Conservation (phyloP, 2,113 vertebrate species). For the Stegostoma tigrinum region DNA sequence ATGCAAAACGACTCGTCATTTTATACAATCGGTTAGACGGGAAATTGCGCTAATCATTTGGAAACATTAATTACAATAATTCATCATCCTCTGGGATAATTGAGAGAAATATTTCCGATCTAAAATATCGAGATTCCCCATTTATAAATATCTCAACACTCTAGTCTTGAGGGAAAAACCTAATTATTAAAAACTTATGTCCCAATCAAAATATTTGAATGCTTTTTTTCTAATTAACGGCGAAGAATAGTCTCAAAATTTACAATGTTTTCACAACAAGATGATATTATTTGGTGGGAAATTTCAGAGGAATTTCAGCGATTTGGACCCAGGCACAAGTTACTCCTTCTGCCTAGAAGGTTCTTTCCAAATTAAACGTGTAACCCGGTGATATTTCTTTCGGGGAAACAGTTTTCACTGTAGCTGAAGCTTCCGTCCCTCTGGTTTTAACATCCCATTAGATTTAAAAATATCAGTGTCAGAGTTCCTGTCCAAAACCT, state of each 20-base stretch:
- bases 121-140: not conserved
- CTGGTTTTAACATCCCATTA: not conserved
- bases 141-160: not conserved
- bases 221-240: not conserved
- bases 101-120: slow-evolving; percentile 26
- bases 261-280: not conserved
- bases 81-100: not conserved
- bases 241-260: not conserved
- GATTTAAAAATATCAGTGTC: not conserved
- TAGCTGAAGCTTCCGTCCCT: not conserved
- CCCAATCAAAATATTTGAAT: not conserved
- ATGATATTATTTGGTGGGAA: not conserved
- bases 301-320: not conserved
- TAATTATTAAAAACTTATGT: not conserved
- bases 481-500: not conserved
- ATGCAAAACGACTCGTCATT: not conserved
- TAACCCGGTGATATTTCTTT: not conserved
- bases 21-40: no score
- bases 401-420: no score
- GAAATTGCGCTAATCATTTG: not conserved
- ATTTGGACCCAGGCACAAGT: not conserved
- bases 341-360: not conserved
- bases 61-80: not conserved
- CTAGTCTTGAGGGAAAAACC: not conserved
- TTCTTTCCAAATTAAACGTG: not conserved